phyloP scores from a whole-genome alignment of 2,113 vertebrate species.

The Ochotona princeps region DNA sequence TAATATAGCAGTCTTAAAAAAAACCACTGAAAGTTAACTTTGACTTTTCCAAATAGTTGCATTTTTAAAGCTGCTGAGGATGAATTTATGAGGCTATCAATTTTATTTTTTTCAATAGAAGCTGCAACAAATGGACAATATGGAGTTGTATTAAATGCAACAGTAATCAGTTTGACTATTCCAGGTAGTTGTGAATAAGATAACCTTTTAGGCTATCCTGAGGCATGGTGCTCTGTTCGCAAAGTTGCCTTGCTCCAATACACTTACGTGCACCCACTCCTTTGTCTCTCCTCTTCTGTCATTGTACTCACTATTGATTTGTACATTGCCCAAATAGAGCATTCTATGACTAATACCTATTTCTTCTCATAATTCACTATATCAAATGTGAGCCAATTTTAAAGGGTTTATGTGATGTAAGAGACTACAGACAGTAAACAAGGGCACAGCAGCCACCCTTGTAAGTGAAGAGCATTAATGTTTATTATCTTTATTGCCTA shows the following conservation, averaged over 20 bases:
- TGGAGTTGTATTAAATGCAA: neutral
- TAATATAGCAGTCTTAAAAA: neutral
- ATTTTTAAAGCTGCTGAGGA: constrained; percentile 1
- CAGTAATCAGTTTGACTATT: neutral
- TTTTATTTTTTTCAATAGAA: constrained; percentile 5
- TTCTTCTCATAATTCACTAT: neutral
- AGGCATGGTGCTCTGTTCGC: neutral
- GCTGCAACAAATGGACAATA: neutral
- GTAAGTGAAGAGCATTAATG: neutral
- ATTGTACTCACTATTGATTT: neutral
- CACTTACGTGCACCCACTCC: neutral
- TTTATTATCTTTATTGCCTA: neutral
- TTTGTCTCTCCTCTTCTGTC: neutral
- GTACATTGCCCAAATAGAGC: neutral
- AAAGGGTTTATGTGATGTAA: neutral
- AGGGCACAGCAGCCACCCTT: neutral
- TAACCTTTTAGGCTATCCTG: neutral
- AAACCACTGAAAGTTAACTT: neutral
- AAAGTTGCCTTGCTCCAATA: neutral
- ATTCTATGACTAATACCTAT: neutral
- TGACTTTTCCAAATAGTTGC: neutral
- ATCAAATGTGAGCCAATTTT: neutral
- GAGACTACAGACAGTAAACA: neutral
- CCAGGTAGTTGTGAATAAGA: neutral
- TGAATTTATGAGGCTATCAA: neutral